Evolutionary conservation across 2,113 vertebrate genomes (phyloP), one percentile per base, ranked within the genome.

Genomic region (Urocolius indicus): DNA sequence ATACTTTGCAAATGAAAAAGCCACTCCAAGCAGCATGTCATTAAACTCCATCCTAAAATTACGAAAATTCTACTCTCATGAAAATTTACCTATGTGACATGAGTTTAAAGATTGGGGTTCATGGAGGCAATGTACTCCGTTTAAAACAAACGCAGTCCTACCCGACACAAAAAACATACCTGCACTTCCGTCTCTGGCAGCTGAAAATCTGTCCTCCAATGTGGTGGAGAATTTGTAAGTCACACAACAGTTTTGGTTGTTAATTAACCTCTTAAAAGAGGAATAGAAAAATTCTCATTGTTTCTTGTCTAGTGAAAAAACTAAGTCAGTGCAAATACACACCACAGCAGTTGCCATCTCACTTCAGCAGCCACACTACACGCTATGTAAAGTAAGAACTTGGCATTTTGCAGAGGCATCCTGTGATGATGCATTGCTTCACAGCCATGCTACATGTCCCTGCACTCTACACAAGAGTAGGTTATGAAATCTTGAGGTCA

Each of bases 181-280:
- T 75, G 19, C 49, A 62, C 54, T 79, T 84, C 61, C 17, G 81
- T 59, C 76, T 78, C 51, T 80, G 59, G 19, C 43, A 94, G 61
- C 21, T 90, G 82, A 80, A 95, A 79, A 80, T 2, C 2, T 91
- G 57, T 51, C 76, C 43, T 81, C 58, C 48, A 46, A 19, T 52
- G 65, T 26, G 14, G 26, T 11, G 78, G 23, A 46, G 30, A 65
- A 88, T 48, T 83, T 93, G 45, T 54, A 89, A 91, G 55, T 43
- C n/a, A 20, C 29, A n/a, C n/a, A 76, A 93, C 6, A 38, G 36
- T 55, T 87, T 75, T 24, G 63, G 34, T 43, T 67, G 52, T 89
- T 78, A 77, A 90, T 84, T 87, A 86, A 87, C n/a, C 46, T 83
- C 51, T 69, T 41, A 87, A 32, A 87, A 84, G 49, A 75, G 32